Percentiles rank a stretch among this genome's conserved stretches.
Conservation (phyloP, 2,797 vertebrate genomes). For the Salarias fasciatus region DNA sequence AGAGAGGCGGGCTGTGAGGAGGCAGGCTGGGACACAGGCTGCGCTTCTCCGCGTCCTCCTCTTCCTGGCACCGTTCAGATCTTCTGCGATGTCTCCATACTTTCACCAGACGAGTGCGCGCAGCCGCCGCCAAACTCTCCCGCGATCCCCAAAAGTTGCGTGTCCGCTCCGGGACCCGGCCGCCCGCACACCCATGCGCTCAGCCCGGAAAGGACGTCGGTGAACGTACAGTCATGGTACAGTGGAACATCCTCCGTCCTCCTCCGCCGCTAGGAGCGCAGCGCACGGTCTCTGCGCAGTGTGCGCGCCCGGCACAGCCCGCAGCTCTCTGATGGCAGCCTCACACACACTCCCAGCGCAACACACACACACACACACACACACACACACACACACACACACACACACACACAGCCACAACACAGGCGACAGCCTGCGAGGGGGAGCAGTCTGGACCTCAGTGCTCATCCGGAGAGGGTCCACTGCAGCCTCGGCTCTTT, state of each 20-base stretch:
- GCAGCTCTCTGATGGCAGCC: slow-evolving; percentile 65
- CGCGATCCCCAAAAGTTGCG: slow-evolving; percentile 52
- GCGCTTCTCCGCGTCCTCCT: slow-evolving; percentile 54
- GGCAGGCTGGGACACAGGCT: background rate
- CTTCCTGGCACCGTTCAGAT: slow-evolving; percentile 60
- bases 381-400: too few species aligned
- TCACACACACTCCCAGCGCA: too few species aligned
- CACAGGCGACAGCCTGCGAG: too few species aligned
- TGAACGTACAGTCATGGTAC: slow-evolving; percentile 64
- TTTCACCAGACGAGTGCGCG: slow-evolving; percentile 48
- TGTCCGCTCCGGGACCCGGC: slow-evolving; percentile 25
- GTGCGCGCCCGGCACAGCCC: slow-evolving; percentile 76
- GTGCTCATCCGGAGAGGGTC: too few species aligned
- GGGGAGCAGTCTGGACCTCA: too few species aligned
- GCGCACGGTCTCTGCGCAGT: slow-evolving; percentile 55
- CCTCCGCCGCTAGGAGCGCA: slow-evolving; percentile 76
- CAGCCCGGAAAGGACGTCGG: slow-evolving; percentile 46
- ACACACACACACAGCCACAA: too few species aligned
- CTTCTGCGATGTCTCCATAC: slow-evolving; percentile 60
- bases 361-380: too few species aligned
- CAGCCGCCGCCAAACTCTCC: slow-evolving; percentile 32
- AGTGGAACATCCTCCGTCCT: slow-evolving; percentile 62
- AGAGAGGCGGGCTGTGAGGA: slow-evolving; percentile 1
- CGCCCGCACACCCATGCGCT: slow-evolving; percentile 59
- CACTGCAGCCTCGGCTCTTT: too few species aligned